Evolutionary conservation across 2,888 invertebrate genomes (phyloP), one percentile per base, ranked within the genome.

Genomic region (Caenorhabditis drosophilae): DNA sequence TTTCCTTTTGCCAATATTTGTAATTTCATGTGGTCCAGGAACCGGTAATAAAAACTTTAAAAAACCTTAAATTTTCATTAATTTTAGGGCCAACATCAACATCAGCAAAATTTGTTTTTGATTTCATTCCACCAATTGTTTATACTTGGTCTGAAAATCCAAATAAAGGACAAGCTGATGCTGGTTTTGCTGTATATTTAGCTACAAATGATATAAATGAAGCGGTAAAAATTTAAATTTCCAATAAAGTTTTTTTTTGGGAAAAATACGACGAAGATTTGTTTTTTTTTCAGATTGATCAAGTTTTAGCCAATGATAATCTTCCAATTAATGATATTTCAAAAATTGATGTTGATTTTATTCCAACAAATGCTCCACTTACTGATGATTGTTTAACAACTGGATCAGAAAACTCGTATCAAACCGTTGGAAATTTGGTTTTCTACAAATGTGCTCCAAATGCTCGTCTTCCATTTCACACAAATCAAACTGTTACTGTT

Each of bases 311-410:
- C 42, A 49, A 52, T 16, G 53, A 60, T 49, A 53, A 42, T 18
- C 53, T 60, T 22, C 59, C 59, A 12, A 16, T 36, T 6, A 60
- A 60, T 38, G 59, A 60, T 40, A 18, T 60, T 16, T 38, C 42
- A 11, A n/a, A 49, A 2, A 20, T 31, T 16, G 12, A 18, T 15
- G 15, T 53, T 12, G 16, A 20, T 7, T 16, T 34, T 4, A 12
- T 31, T 31, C 31, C 31, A 12, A 31, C 12, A 6, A 31, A 6
- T 31, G 7, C 31, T 6, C 6, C 12, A 6, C 6, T 12, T 31
- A 31, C 31, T 31, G 7, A 9, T 31, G 31, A 6, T 31, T 31
- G 31, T 12, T 6, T 9, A 9, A 6, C 6, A 31, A 12, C 31
- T 9, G 31, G 31, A 31, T 9, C 31, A 9, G 31, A 31, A 9